phyloP scores from a whole-genome alignment of 2,797 vertebrate species.

The Poecilia velifera region DNA sequence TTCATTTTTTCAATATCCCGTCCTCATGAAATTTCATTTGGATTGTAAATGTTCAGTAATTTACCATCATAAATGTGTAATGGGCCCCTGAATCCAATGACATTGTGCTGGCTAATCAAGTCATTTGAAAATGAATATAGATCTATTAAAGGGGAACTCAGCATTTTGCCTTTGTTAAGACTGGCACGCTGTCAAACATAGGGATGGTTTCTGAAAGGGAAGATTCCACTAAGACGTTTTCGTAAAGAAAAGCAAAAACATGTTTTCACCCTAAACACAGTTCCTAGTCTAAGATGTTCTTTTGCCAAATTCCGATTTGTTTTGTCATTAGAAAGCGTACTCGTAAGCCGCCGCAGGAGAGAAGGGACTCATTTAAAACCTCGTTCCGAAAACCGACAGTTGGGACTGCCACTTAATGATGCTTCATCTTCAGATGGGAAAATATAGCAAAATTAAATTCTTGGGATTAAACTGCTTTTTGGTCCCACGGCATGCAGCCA shows the following conservation, averaged over 20 bases:
- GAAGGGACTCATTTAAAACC: slow-evolving; percentile 61
- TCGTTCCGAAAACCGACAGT: slow-evolving; percentile 55
- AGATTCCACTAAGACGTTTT: slow-evolving; percentile 40
- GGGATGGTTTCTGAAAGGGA: slow-evolving; percentile 60
- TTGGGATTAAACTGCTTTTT: slow-evolving; percentile 63
- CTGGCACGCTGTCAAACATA: slow-evolving; percentile 79
- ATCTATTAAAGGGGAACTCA: slow-evolving; percentile 85
- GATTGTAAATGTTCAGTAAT: slow-evolving; percentile 90
- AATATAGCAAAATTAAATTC: slow-evolving; percentile 68
- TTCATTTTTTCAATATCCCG: slow-evolving; percentile 83
- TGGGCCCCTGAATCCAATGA: slow-evolving; percentile 87
- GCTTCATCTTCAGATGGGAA: slow-evolving; percentile 66
- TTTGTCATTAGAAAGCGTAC: slow-evolving; percentile 72
- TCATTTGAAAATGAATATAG: slow-evolving; percentile 88
- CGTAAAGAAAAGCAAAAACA: slow-evolving; percentile 60
- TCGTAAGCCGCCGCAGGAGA: slow-evolving; percentile 29
- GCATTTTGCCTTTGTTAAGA: slow-evolving; percentile 81
- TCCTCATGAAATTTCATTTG: slow-evolving; percentile 89
- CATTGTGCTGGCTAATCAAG: slow-evolving; percentile 89
- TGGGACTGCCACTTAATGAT: slow-evolving; percentile 70
- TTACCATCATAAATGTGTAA: slow-evolving; percentile 90
- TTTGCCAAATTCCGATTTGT: slow-evolving; percentile 71
- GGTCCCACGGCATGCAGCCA: slow-evolving; percentile 54
- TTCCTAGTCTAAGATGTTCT: slow-evolving; percentile 64
- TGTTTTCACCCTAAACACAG: slow-evolving; percentile 71